Evolutionary conservation across 2,113 vertebrate species (phyloP).

Genomic region (Rhinoderma darwinii): DNA sequence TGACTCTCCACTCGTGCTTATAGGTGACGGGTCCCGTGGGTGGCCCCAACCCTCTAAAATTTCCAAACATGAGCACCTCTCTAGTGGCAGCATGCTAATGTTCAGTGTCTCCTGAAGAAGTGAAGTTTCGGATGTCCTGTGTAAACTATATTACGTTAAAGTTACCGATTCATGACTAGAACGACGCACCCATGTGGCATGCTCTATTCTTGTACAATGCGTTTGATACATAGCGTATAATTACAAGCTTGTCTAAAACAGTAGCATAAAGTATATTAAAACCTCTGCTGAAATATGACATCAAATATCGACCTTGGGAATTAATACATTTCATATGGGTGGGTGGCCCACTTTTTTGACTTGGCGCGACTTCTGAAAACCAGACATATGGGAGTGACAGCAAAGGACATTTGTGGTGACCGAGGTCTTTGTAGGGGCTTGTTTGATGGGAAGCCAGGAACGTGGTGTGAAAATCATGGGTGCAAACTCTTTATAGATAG

Average conservation of each 20-base stretch:
- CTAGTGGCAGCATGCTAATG: background rate
- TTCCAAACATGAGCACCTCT: too few relatives aligned
- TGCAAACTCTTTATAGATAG: background rate
- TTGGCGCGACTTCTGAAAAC: background rate
- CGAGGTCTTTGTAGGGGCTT: background rate
- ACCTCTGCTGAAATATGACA: background rate
- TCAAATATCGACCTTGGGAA: background rate
- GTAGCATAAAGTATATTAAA: background rate
- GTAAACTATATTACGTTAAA: background rate
- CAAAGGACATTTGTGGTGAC: background rate
- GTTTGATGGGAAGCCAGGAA: conserved; percentile 2
- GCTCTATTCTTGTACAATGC: background rate
- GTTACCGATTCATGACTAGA: too few relatives aligned
- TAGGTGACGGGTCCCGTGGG: background rate
- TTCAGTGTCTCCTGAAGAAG: background rate
- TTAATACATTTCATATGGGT: background rate
- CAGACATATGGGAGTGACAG: background rate
- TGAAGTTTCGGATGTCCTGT: background rate
- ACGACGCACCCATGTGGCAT: background rate
- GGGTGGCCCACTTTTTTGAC: background rate
- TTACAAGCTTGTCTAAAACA: background rate
- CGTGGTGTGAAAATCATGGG: background rate
- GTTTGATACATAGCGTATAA: background rate
- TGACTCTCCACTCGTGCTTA: background rate
- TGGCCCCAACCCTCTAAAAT: too few relatives aligned